These are phyloP conservation scores for Emydocephalus ijimae DNA, from an alignment of 2,113 vertebrate genomes.

Conservation along the genomic window DNA sequence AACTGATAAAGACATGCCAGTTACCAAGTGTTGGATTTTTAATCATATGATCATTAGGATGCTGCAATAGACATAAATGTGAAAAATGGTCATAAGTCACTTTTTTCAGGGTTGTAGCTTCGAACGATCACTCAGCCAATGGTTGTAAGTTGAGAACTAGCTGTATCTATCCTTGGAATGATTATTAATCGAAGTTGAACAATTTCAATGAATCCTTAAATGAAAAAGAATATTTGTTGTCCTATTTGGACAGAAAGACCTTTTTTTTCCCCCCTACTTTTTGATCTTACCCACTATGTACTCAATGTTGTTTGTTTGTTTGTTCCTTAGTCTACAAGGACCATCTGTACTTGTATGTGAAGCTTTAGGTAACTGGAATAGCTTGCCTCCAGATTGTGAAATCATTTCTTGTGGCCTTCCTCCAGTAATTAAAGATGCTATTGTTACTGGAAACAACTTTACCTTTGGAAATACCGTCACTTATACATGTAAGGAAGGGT, in stretches of 20 bases:
- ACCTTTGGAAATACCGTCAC: slow-evolving; percentile 82
- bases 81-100: neutral
- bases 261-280: neutral
- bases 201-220: neutral
- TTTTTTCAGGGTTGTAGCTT: neutral
- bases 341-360: slow-evolving; percentile 79
- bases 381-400: slow-evolving; percentile 76
- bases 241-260: neutral
- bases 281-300: neutral
- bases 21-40: neutral
- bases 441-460: slow-evolving; percentile 76
- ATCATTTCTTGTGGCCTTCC: slow-evolving; percentile 81
- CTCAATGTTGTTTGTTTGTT: neutral
- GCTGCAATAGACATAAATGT: neutral
- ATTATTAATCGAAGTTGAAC: neutral
- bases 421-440: slow-evolving; percentile 79
- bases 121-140: neutral
- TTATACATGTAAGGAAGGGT: slow-evolving; percentile 95
- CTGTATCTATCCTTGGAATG: neutral
- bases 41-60: neutral
- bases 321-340: slow-evolving; percentile 83
- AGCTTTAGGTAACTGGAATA: slow-evolving; percentile 84
- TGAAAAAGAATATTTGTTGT: neutral
- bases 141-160: neutral
- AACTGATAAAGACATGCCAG: neutral